Evolutionary conservation across 2,113 vertebrate genomes (phyloP).

Genomic region (Elaphurus davidianus): DNA sequence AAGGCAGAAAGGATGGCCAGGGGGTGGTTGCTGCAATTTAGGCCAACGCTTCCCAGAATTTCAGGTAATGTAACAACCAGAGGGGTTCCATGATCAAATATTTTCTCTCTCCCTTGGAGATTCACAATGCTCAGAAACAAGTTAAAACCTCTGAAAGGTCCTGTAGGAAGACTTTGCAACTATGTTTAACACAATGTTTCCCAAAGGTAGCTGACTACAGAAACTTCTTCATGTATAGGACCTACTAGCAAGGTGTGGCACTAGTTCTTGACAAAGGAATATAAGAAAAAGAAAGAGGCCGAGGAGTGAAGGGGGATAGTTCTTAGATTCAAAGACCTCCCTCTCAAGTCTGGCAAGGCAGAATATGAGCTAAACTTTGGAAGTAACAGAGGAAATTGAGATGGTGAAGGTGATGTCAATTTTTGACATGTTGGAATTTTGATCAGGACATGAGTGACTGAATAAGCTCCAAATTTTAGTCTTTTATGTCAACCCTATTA

Average conservation of each 20-base stretch:
- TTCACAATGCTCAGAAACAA: neutral
- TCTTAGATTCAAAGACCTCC: neutral
- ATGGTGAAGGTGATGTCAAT: neutral
- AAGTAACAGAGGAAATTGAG: neutral
- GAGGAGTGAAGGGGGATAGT: neutral
- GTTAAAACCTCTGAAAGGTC: neutral
- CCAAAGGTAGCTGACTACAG: neutral
- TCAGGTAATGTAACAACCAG: neutral
- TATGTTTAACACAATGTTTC: neutral
- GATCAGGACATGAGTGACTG: constrained; percentile 17
- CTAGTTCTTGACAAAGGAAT: neutral
- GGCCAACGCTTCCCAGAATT: constrained; percentile 31
- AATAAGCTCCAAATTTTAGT: constrained; percentile 31
- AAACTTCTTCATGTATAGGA: neutral
- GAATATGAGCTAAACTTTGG: neutral
- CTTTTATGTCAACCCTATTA: constrained; percentile 44
- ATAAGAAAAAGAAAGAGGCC: neutral
- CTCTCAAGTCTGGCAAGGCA: neutral
- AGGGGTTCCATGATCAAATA: neutral
- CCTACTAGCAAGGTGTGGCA: neutral
- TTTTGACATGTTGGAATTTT: constrained; percentile 40
- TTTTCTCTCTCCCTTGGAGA: constrained; percentile 12
- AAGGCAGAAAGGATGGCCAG: neutral
- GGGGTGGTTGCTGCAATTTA: neutral
- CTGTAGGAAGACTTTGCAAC: neutral